These are phyloP conservation scores for Medauroidea extradentata DNA, from an alignment of 1,140 invertebrate species.

Conservation along the genomic window DNA sequence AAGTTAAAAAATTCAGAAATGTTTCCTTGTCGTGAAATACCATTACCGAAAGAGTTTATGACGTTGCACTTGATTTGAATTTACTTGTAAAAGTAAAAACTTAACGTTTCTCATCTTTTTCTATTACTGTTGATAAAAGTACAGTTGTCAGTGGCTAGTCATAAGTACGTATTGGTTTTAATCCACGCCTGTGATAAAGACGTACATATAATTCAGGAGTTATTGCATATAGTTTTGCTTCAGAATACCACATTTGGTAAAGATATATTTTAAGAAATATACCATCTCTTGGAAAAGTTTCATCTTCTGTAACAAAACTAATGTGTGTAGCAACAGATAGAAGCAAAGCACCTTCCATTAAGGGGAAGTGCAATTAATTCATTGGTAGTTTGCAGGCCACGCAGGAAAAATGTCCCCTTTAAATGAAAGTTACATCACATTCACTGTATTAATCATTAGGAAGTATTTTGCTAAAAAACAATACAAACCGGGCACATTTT, in stretches of 20 bases:
- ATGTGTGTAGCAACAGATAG: constrained; percentile 8
- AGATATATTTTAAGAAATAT: not conserved
- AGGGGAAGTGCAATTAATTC: not conserved
- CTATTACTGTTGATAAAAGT: constrained; percentile 4
- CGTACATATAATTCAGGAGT: constrained; percentile 1
- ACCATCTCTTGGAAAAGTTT: not conserved
- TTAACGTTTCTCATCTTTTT: not conserved
- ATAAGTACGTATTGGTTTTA: not conserved
- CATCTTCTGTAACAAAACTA: constrained; percentile 6
- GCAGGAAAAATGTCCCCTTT: not conserved
- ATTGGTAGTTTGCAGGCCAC: not conserved
- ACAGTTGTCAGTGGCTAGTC: too few relatives aligned
- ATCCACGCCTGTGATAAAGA: not conserved
- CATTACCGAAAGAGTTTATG: constrained; percentile 1
- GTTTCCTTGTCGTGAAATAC: constrained; percentile 4
- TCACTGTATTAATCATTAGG: not conserved
- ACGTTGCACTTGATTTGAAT: not conserved
- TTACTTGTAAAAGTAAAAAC: not conserved
- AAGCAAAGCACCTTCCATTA: not conserved
- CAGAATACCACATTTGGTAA: constrained; percentile 1
- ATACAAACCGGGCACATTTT: not conserved
- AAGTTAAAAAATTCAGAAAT: too few relatives aligned
- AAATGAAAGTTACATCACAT: too few relatives aligned
- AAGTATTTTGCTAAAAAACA: constrained; percentile 3
- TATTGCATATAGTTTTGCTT: too few relatives aligned